Percentiles rank a stretch among this genome's conserved stretches.
These are phyloP conservation scores for Laothoe populi DNA, from an alignment of 2,888 invertebrate species.

Conservation along the genomic window DNA sequence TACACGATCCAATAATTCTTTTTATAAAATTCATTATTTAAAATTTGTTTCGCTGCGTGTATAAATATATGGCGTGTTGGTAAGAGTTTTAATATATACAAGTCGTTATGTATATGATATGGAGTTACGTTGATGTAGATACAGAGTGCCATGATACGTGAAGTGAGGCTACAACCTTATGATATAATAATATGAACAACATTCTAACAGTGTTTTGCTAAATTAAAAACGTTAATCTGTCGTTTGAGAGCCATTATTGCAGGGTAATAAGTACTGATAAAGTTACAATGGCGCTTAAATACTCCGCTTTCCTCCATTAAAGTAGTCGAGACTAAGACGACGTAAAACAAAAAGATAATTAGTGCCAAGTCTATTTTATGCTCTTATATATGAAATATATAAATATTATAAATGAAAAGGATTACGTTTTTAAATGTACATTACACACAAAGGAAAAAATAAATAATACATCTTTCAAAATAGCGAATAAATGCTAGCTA, in stretches of 20 bases:
- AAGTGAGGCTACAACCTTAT: constrained; percentile 32
- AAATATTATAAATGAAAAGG: too few species aligned
- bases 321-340: constrained; percentile 10
- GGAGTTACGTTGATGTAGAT: constrained; percentile 64
- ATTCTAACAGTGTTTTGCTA: constrained; percentile 59
- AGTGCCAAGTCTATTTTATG: constrained; percentile 5
- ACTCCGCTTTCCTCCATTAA: constrained; percentile 9
- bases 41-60: constrained; percentile 50
- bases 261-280: constrained; percentile 14
- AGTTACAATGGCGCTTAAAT: neutral
- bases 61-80: constrained; percentile 55
- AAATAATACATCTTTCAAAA: neutral
- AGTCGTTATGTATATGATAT: constrained; percentile 77
- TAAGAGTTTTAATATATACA: constrained; percentile 65
- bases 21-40: constrained; percentile 35
- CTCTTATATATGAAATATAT: neutral
- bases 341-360: constrained; percentile 3
- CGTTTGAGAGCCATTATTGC: constrained; percentile 16
- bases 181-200: constrained; percentile 63
- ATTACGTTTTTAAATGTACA: neutral
- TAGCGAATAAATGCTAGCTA: neutral
- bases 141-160: constrained; percentile 64
- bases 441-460: neutral
- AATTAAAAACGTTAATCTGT: constrained; percentile 14
- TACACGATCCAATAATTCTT: constrained; percentile 25